Conservation (phyloP, 2,113 vertebrate species). For the Epinephelus lanceolatus region DNA sequence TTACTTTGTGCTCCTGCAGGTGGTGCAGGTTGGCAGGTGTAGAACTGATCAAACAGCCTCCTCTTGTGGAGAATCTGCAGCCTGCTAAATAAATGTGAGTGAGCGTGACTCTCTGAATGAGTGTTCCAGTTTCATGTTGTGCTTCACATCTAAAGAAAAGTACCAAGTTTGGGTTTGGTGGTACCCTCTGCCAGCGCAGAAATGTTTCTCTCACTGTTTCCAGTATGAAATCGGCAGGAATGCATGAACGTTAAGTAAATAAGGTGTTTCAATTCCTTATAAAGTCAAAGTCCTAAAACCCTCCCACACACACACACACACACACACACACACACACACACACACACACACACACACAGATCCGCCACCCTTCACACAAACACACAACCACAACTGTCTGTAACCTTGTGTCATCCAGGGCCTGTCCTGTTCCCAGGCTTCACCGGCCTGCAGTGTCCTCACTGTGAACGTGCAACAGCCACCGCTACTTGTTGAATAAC, state of each 20-base stretch:
- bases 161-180: not conserved
- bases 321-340: too few species aligned
- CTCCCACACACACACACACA: conserved; percentile 20
- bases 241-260: conserved; percentile 44
- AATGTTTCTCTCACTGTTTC: conserved; percentile 16
- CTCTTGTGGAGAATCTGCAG: not conserved
- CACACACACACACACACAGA: conserved; percentile 30
- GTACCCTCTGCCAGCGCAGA: not conserved
- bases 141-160: not conserved
- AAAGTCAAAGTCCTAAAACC: conserved; percentile 25
- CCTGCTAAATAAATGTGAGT: not conserved
- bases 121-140: not conserved
- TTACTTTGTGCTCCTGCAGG: not conserved
- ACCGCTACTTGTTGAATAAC: conserved; percentile 12
- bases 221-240: conserved; percentile 41
- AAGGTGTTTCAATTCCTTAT: conserved; percentile 12
- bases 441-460: conserved; percentile 38
- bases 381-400: conserved; percentile 14
- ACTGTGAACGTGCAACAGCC: conserved; percentile 28
- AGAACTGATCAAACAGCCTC: not conserved
- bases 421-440: conserved; percentile 25
- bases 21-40: not conserved
- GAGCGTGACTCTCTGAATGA: not conserved
- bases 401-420: conserved; percentile 8
- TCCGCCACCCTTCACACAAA: conserved; percentile 3